phyloP scores from a whole-genome alignment of 2,888 invertebrate species.

The Mesochorus sp. region DNA sequence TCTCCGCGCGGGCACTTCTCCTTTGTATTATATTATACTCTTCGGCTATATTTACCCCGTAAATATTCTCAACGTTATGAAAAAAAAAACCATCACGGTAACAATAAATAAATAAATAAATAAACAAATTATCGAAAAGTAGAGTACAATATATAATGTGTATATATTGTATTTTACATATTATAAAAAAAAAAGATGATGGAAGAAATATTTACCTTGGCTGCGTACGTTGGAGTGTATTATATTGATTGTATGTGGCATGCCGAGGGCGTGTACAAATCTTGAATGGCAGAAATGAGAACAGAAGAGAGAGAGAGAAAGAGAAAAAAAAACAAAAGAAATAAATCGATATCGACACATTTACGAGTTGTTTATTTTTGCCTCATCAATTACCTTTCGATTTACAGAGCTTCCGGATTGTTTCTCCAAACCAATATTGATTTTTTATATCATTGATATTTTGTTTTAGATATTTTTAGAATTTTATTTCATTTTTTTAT shows the following conservation, averaged over 20 bases:
- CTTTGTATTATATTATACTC: constrained; percentile 75
- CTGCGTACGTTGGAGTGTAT: constrained; percentile 78
- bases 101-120: constrained; percentile 65
- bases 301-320: constrained; percentile 70
- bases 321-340: constrained; percentile 67
- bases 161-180: constrained; percentile 78
- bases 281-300: constrained; percentile 72
- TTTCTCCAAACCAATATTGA: too few relatives aligned
- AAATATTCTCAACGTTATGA: constrained; percentile 70
- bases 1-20: constrained; percentile 70
- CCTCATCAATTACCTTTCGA: too few relatives aligned
- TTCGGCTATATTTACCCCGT: constrained; percentile 69
- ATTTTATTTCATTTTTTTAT: too few relatives aligned
- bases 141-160: constrained; percentile 74
- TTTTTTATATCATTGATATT: too few relatives aligned
- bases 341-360: constrained; percentile 63
- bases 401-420: too few relatives aligned
- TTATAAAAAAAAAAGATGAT: too few relatives aligned
- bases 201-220: too few relatives aligned
- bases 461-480: too few relatives aligned
- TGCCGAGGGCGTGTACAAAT: constrained; percentile 79
- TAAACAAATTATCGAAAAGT: constrained; percentile 67
- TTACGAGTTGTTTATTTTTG: not conserved
- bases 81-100: constrained; percentile 70
- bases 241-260: constrained; percentile 78